Conservation (phyloP, 2,888 invertebrate species). For the Hypomecis punctinalis region DNA sequence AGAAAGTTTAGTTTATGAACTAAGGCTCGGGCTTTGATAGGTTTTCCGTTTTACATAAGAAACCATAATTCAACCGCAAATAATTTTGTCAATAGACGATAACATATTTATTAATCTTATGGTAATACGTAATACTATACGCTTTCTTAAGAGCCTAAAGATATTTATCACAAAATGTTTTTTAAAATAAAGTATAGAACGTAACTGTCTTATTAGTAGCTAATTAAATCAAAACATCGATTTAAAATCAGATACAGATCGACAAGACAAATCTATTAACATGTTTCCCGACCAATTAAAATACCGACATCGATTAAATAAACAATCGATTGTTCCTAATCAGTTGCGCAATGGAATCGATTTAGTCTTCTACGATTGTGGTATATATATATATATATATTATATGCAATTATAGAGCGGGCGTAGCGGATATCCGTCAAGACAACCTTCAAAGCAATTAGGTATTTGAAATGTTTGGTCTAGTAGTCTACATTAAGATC, state of each 20-base stretch:
- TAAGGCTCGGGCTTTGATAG: neutral
- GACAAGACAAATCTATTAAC: slow-evolving; percentile 22
- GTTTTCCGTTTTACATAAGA: neutral
- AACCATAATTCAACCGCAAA: neutral
- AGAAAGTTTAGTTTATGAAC: slow-evolving; percentile 19
- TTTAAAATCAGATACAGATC: slow-evolving; percentile 12
- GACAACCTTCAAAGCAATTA: slow-evolving; percentile 21
- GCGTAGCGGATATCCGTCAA: slow-evolving; percentile 31
- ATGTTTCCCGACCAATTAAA: slow-evolving; percentile 21
- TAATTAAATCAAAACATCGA: slow-evolving; percentile 18
- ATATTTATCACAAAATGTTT: neutral
- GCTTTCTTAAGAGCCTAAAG: neutral
- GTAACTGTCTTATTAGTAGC: slow-evolving; percentile 1
- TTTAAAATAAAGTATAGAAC: neutral
- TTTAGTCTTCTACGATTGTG: slow-evolving; percentile 28
- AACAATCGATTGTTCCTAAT: slow-evolving; percentile 28
- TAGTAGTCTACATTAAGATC: slow-evolving; percentile 17
- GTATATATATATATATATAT: too few relatives aligned
- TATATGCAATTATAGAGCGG: slow-evolving; percentile 14
- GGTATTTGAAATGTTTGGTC: slow-evolving; percentile 15
- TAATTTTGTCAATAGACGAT: neutral
- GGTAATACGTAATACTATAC: slow-evolving; percentile 5
- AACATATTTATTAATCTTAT: slow-evolving; percentile 3
- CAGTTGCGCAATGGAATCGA: slow-evolving; percentile 34
- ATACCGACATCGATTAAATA: slow-evolving; percentile 23